These are phyloP conservation scores for Bugulina stolonifera DNA, from an alignment of 2,888 invertebrate species.

Conservation along the genomic window DNA sequence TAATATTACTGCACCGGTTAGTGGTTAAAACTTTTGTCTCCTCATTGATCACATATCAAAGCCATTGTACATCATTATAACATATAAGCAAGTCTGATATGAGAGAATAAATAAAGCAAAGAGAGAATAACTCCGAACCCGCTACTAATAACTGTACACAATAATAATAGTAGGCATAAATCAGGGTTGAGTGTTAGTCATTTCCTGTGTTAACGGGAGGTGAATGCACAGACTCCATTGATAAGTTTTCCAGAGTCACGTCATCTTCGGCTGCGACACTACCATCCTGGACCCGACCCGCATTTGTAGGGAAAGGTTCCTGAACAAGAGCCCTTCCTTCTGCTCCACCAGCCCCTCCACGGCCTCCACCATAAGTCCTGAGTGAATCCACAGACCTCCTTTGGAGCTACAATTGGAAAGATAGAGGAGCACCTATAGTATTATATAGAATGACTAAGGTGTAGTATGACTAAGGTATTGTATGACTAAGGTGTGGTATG, in stretches of 20 bases:
- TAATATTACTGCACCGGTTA: no score
- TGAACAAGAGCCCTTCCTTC: neutral
- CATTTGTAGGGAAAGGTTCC: neutral
- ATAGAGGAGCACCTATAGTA: neutral
- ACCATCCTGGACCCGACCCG: neutral
- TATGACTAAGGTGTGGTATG: no score
- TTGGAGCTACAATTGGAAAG: neutral
- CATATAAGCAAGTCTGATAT: no score
- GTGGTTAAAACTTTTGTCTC: no score
- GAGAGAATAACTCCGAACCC: no score
- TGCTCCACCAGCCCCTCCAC: neutral
- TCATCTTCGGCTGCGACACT: conserved; percentile 9
- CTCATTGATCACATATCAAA: no score
- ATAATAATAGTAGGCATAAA: no score
- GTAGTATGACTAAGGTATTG: no score
- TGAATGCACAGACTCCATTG: neutral
- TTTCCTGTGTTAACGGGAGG: neutral
- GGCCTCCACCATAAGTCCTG: neutral
- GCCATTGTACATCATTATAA: no score
- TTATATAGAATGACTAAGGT: neutral
- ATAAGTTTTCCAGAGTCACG: neutral
- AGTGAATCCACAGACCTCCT: conserved; percentile 1
- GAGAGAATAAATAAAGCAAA: no score
- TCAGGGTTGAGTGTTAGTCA: no score
- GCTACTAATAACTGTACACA: no score